These are phyloP conservation scores for Oophaga sylvatica DNA, from an alignment of 2,797 vertebrate genomes.

Conservation along the genomic window DNA sequence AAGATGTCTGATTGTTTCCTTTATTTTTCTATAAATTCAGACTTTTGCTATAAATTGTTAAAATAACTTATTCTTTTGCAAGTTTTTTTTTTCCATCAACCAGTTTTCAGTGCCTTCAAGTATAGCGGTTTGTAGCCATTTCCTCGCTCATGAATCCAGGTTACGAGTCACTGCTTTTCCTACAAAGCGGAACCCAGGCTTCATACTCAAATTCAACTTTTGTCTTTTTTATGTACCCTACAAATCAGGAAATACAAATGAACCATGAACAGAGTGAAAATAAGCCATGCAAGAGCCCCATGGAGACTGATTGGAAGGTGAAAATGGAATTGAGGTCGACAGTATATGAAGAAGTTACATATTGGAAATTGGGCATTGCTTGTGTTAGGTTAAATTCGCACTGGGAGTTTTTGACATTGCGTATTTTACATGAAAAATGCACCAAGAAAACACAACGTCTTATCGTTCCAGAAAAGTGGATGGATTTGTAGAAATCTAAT, in stretches of 20 bases:
- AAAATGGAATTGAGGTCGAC: not conserved
- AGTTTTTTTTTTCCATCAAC: not conserved
- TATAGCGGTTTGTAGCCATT: not conserved
- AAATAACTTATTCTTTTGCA: constrained; percentile 11
- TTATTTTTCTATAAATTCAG: not conserved
- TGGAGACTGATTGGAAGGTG: not conserved
- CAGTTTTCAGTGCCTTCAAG: not conserved
- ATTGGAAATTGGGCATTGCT: not conserved
- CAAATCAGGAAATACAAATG: constrained; percentile 20
- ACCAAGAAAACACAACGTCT: too few relatives aligned
- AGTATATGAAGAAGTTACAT: not conserved
- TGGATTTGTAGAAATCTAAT: too few relatives aligned
- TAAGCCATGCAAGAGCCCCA: not conserved
- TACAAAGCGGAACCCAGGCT: constrained; percentile 7
- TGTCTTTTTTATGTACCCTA: constrained; percentile 21
- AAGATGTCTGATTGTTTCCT: not conserved
- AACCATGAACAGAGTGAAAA: constrained; percentile 19
- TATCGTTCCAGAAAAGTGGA: too few relatives aligned
- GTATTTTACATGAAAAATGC: too few relatives aligned
- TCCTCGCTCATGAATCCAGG: not conserved
- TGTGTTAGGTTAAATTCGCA: not conserved
- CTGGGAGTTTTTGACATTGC: too few relatives aligned
- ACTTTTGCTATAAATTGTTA: not conserved
- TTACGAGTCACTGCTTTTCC: constrained; percentile 31
- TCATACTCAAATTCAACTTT: constrained; percentile 23